Base-by-base conservation (phyloP, 2,888 invertebrate species). In the Leptopilina drosophilae region DNA sequence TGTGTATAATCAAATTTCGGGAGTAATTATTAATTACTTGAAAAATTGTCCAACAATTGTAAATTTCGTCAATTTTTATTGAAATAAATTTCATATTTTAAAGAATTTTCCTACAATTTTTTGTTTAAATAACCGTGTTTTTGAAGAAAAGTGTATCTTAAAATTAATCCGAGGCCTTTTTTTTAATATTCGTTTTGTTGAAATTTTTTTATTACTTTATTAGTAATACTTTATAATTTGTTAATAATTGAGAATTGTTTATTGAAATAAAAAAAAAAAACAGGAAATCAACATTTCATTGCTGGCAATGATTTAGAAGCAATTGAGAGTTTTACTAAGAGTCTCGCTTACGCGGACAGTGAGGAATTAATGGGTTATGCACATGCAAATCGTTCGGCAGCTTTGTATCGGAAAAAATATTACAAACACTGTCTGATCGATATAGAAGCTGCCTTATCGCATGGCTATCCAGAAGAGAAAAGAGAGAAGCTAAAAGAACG, bases 311-410 rank as follows among this genome's bases (percentile, higher is more conserved):
- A 92, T 80, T 77, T 82, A 1, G 89, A 90, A 76, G 92, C 92
- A 11, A 90, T 91, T 59, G 89, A 91, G 77, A 88, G 87, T 82
- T 91, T 91, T 69, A 90, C 91, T 3, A 87, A 86, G 83, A 91
- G 91, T 78, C 84, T 92, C 14, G 92, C 91, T 14, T 91, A 88
- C 66, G 90, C 92, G 5, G 84, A 86, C 62, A 86, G 84, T 14
- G 83, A 88, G 7, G 87, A 90, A 77, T 84, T 89, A 4, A 89
- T 88, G 89, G 87, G 91, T 4, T 85, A 90, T 40, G 91, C 92
- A 12, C 85, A 89, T 67, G 92, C 92, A n/a, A 92, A 91, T 84
- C 88, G 92, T 20, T 92, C 92, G 4, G 92, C 92, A 2, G 91
- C 91, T 26, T 84, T 92, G 7, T 92, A 90, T 76, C 86, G 91